These are phyloP conservation scores for Heteractis magnifica DNA, from an alignment of 92 coral and sea anemone species.

Conservation along the genomic window DNA sequence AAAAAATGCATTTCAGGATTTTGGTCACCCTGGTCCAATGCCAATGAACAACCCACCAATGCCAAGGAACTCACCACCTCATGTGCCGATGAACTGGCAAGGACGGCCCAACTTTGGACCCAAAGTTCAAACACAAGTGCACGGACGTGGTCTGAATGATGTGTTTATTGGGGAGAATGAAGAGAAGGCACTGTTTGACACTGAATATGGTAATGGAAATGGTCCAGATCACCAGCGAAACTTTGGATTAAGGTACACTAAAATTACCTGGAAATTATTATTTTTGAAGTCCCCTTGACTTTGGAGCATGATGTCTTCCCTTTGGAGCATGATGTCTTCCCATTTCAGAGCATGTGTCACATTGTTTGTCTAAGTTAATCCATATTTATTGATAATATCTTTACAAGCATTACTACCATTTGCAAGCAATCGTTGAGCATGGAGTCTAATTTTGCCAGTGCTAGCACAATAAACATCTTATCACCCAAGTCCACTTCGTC, in stretches of 20 bases:
- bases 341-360: too few species aligned
- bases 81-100: slow-evolving; percentile 54
- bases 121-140: slow-evolving; percentile 43
- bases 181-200: slow-evolving; percentile 56
- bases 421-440: too few species aligned
- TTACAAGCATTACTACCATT: too few species aligned
- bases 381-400: too few species aligned
- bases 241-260: slow-evolving; percentile 61
- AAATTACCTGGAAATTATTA: not conserved
- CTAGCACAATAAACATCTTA: too few species aligned
- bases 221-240: slow-evolving; percentile 45
- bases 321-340: too few species aligned
- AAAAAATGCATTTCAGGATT: slow-evolving; percentile 21
- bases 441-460: too few species aligned
- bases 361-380: too few species aligned
- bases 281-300: too few species aligned
- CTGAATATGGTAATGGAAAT: slow-evolving; percentile 59
- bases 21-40: slow-evolving; percentile 41
- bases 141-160: slow-evolving; percentile 79
- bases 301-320: too few species aligned
- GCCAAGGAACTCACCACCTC: slow-evolving; percentile 80
- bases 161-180: slow-evolving; percentile 83
- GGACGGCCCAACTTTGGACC: slow-evolving; percentile 40
- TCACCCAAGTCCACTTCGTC: too few species aligned
- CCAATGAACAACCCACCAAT: slow-evolving; percentile 38